These are phyloP conservation scores for Sycobia sp. DNA, from an alignment of 1,140 invertebrate species.

Conservation along the genomic window DNA sequence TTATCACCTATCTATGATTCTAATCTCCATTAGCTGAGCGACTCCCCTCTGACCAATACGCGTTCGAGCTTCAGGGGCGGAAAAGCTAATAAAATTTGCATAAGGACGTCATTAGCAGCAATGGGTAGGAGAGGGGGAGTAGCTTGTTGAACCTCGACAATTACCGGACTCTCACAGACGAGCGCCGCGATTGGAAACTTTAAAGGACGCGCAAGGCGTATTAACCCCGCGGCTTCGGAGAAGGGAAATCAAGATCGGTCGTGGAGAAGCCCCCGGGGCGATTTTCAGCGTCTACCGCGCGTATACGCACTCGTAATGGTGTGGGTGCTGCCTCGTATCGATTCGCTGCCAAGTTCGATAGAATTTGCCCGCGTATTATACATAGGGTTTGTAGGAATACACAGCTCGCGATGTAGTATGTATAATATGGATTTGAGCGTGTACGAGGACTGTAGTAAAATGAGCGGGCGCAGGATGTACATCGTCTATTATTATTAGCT, in stretches of 20 bases:
- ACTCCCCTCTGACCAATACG: no score
- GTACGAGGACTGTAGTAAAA: no score
- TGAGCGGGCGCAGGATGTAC: no score
- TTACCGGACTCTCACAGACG: no score
- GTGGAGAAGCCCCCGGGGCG: slow-evolving; percentile 1
- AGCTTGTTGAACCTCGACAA: slow-evolving; percentile 11
- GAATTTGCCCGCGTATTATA: background rate
- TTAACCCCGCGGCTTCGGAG: background rate
- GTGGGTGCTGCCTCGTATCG: background rate
- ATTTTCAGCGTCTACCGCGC: no score
- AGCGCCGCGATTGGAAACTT: background rate
- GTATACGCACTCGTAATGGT: no score
- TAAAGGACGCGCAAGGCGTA: background rate
- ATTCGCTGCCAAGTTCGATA: background rate
- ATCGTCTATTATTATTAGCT: no score
- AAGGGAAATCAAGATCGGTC: slow-evolving; percentile 13
- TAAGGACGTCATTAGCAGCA: slow-evolving; percentile 26
- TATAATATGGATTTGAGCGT: no score
- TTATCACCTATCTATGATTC: slow-evolving; percentile 25
- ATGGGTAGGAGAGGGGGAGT: no score
- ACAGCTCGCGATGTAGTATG: no score
- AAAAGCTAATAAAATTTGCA: slow-evolving; percentile 23
- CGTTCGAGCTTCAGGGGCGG: background rate
- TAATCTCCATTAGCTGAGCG: slow-evolving; percentile 17
- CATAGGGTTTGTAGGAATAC: no score